Evolutionary conservation across 2,888 invertebrate genomes (phyloP).

Genomic region (Crossocerus cetratus): DNA sequence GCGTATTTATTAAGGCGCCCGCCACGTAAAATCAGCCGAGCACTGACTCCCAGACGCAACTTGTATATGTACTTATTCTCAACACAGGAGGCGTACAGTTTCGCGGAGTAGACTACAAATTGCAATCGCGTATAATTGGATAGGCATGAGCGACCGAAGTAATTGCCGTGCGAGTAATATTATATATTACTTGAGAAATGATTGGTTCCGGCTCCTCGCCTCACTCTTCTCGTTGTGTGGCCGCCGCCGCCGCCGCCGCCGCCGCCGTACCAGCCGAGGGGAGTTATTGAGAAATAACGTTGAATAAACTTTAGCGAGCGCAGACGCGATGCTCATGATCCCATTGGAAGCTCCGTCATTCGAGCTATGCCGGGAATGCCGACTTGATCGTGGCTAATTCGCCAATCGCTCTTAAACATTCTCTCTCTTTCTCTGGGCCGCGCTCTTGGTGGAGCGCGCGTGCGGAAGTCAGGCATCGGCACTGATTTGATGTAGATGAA

Average conservation of each 20-base stretch:
- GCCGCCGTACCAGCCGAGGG: background rate
- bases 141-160: too few species aligned
- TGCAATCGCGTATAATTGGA: conserved; percentile 11
- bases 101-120: background rate
- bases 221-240: background rate
- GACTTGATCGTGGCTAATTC: background rate
- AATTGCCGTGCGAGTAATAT: too few species aligned
- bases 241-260: too few species aligned
- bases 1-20: too few species aligned
- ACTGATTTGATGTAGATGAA: conserved; percentile 21
- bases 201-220: background rate
- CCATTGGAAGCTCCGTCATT: background rate
- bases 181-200: too few species aligned
- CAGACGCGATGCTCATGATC: too few species aligned
- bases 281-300: background rate
- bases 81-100: too few species aligned
- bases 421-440: background rate
- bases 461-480: conserved; percentile 5
- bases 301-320: too few species aligned
- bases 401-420: background rate
- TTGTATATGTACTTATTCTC: too few species aligned
- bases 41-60: too few species aligned
- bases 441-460: background rate
- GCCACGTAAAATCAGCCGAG: too few species aligned
- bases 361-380: conserved; percentile 9